Conservation (phyloP, 2,888 invertebrate genomes). For the Creontiades dilutus region DNA sequence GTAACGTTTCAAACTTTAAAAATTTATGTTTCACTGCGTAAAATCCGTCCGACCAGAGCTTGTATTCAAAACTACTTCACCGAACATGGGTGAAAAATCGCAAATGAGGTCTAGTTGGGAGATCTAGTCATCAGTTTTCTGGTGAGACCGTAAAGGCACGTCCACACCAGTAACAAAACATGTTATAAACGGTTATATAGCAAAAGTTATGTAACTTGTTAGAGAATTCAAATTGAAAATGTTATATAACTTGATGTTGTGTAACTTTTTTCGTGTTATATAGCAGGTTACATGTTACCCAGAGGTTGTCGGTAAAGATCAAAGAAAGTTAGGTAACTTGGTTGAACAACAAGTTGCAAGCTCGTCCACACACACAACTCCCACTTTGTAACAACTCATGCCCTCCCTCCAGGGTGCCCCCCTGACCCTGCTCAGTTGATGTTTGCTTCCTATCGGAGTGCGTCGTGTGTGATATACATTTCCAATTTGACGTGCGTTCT, state of each 20-base stretch:
- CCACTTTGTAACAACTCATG: conserved; percentile 48
- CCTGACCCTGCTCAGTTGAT: not conserved
- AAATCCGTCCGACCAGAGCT: too few species aligned
- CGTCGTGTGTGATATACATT: too few species aligned
- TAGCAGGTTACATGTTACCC: conserved; percentile 47
- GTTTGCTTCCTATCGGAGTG: not conserved
- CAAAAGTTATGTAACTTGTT: not conserved
- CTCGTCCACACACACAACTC: conserved; percentile 30
- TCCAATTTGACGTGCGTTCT: not conserved
- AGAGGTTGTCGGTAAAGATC: conserved; percentile 53
- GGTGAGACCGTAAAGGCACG: too few species aligned
- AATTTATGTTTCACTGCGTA: too few species aligned
- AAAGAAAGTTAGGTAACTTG: conserved; percentile 52
- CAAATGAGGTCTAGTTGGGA: too few species aligned
- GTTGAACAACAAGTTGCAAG: conserved; percentile 41
- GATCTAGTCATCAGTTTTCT: too few species aligned
- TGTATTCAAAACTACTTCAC: too few species aligned
- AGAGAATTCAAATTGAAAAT: not conserved
- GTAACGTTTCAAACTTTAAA: too few species aligned
- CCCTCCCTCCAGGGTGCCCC: too few species aligned
- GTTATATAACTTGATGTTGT: not conserved
- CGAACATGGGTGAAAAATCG: too few species aligned
- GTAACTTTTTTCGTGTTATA: conserved; percentile 21
- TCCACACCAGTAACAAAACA: not conserved
- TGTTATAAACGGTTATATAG: not conserved